Percentiles rank a stretch among this genome's conserved stretches.
These are phyloP conservation scores for Ectemnius continuus DNA, from an alignment of 2,888 invertebrate genomes.

Conservation along the genomic window DNA sequence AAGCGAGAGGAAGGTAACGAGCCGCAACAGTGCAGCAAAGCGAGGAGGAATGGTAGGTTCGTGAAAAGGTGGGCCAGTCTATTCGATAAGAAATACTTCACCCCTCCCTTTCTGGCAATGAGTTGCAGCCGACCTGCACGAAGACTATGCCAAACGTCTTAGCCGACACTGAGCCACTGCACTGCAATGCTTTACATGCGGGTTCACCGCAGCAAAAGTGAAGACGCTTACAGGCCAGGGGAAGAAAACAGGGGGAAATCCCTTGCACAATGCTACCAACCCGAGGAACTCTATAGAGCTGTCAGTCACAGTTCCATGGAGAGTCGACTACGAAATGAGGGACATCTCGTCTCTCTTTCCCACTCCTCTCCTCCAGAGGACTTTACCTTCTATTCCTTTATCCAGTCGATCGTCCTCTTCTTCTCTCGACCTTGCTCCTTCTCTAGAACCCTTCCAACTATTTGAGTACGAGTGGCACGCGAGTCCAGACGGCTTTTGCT, in stretches of 20 bases:
- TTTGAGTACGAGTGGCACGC: conserved; percentile 45
- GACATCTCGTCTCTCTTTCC: conserved; percentile 43
- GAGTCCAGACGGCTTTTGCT: conserved; percentile 7
- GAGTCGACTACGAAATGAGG: conserved; percentile 59
- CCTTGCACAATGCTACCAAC: conserved; percentile 72
- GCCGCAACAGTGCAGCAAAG: background rate
- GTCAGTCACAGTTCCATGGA: conserved; percentile 70
- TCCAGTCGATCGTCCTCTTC: conserved; percentile 18
- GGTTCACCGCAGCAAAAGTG: conserved; percentile 41
- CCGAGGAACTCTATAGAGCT: conserved; percentile 75
- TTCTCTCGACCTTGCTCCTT: conserved; percentile 15
- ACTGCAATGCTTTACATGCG: conserved; percentile 59
- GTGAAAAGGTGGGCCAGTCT: background rate
- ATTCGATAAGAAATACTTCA: background rate
- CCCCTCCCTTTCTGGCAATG: background rate
- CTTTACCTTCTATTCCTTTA: conserved; percentile 30
- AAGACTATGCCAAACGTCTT: conserved; percentile 62
- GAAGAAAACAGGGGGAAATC: conserved; percentile 48
- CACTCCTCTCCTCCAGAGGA: conserved; percentile 36
- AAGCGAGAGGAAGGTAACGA: conserved; percentile 8
- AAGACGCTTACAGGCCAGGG: conserved; percentile 18
- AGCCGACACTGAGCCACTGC: conserved; percentile 40
- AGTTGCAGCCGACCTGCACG: conserved; percentile 47
- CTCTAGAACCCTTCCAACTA: conserved; percentile 11
- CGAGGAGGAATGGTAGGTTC: no score